phyloP scores from a whole-genome alignment of 92 coral and sea anemone genomes.

The Scolanthus callimorphus region DNA sequence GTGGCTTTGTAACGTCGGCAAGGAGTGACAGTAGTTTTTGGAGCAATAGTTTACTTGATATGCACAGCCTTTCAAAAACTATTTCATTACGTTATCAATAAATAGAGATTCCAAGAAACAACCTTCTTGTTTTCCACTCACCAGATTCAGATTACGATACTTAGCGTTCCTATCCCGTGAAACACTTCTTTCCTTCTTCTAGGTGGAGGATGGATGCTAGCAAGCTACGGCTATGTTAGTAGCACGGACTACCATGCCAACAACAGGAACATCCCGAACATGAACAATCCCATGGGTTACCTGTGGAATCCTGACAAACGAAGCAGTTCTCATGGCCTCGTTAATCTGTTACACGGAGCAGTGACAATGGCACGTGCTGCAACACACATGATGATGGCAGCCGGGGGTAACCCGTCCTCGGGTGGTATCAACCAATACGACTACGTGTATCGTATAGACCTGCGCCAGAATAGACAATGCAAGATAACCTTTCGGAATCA shows the following conservation, averaged over 20 bases:
- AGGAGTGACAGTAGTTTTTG: too few relatives aligned
- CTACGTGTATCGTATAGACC: conserved; percentile 63
- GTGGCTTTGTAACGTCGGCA: too few relatives aligned
- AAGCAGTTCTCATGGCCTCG: conserved; percentile 54
- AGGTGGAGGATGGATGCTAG: conserved; percentile 87
- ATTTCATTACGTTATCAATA: too few relatives aligned
- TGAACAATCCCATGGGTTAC: conserved; percentile 91
- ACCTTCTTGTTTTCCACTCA: too few relatives aligned
- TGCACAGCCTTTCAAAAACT: too few relatives aligned
- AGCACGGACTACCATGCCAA: not conserved
- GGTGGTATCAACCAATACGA: conserved; percentile 76
- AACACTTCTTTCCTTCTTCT: too few relatives aligned
- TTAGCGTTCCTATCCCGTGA: too few relatives aligned
- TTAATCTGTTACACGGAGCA: conserved; percentile 75
- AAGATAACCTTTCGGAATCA: conserved; percentile 85
- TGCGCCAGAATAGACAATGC: conserved; percentile 54
- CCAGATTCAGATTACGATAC: too few relatives aligned
- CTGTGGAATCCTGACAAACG: conserved; percentile 82
- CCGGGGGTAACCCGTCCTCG: conserved; percentile 77
- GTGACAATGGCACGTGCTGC: conserved; percentile 80
- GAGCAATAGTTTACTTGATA: too few relatives aligned
- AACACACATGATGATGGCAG: conserved; percentile 91
- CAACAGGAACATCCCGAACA: conserved; percentile 85
- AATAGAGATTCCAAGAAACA: too few relatives aligned
- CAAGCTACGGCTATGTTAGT: conserved; percentile 81